Base-by-base conservation (phyloP, 2,888 invertebrate species). In the Cynaeus angustus region DNA sequence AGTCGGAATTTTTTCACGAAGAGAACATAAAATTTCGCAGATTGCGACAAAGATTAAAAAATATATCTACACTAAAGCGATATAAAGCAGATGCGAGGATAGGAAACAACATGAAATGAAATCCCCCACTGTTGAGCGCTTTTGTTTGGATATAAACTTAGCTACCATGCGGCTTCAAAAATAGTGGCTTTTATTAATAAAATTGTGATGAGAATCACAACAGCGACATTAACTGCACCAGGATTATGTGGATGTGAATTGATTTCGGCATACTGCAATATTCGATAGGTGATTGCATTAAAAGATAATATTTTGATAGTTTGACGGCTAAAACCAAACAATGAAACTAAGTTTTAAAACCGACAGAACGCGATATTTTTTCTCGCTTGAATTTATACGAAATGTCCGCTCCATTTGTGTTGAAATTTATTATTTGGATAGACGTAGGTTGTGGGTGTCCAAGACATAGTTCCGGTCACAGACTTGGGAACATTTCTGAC, bases 401-500 rank as follows among this genome's bases (percentile, higher is more conserved):
- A 52, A 59, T 52, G 67, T 61, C 61, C 48, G 13, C 10, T 41
- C 61, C 67, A 61, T 68, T 68, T 68, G 62, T 62, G 62, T 52
- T 55, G 62, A 68, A 68, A 68, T 68, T 68, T 68, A 68, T 68
- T 61, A 68, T 65, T 52, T 59, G 52, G 53, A 12, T 6, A 55
- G 68, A 64, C 56, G 41, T 43, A 59, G 45, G 66, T 58, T 55
- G 62, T 26, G 50, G 41, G 41, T 61, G 59, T 67, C 67, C 59
- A 48, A 67, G 67, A 67, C 67, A 67, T 26, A 53, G 56, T 46
- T 58, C 58, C 56, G 69, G 58, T 53, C 41, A 59, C 38, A 46
- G 69, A 72, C 74, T 70, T 72, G 71, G 56, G 33, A 69, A 43
- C 65, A 62, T 68, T 66, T 70, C 69, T 56, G 64, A 58, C 62